Percentiles rank a stretch among this genome's conserved stretches.
These are phyloP conservation scores for Cerceris ruficornis DNA, from an alignment of 2,888 invertebrate genomes.

Conservation along the genomic window DNA sequence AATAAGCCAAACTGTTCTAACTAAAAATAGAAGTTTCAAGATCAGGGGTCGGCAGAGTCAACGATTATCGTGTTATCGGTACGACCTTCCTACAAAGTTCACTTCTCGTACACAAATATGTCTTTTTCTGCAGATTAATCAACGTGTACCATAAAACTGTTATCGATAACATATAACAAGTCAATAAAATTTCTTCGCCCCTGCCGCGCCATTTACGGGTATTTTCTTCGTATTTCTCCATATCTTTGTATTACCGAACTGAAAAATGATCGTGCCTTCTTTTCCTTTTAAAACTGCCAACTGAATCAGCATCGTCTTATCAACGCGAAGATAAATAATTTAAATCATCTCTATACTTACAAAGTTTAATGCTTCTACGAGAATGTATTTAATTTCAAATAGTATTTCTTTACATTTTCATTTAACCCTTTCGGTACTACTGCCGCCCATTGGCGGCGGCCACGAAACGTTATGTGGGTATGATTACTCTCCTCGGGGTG, in stretches of 20 bases:
- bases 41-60: slow-evolving; percentile 73
- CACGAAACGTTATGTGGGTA: no score
- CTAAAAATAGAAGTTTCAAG: slow-evolving; percentile 70
- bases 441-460: no score
- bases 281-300: no score
- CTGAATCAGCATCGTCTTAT: no score
- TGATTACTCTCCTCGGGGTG: no score
- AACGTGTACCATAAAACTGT: slow-evolving; percentile 39
- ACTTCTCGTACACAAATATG: slow-evolving; percentile 61
- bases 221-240: neutral
- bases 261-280: no score
- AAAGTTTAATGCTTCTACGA: no score
- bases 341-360: no score
- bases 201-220: neutral
- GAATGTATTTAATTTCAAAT: no score
- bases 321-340: no score
- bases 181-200: slow-evolving; percentile 41
- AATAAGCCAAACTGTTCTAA: slow-evolving; percentile 2
- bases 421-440: no score
- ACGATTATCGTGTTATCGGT: slow-evolving; percentile 71
- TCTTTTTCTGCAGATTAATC: slow-evolving; percentile 50
- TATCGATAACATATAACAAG: slow-evolving; percentile 57
- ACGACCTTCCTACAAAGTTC: slow-evolving; percentile 67
- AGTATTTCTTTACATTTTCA: no score
- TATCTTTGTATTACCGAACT: neutral